Base-by-base conservation (phyloP, 2,113 vertebrate genomes). In the Gambusia affinis region DNA sequence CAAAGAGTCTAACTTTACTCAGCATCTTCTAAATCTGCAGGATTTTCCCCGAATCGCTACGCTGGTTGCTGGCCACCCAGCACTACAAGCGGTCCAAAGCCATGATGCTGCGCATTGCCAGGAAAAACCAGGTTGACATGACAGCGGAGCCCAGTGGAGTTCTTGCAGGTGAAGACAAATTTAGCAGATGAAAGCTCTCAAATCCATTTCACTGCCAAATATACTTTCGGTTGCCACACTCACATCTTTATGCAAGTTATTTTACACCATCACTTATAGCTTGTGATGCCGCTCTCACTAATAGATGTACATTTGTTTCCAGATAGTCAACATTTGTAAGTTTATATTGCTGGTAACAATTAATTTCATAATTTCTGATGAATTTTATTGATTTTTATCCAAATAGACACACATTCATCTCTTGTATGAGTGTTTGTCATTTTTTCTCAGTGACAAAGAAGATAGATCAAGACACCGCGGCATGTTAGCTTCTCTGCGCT, bases 41-140 rank as follows among this genome's bases (percentile, higher is more conserved):
- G 95, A 88, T 99, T 84, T 98, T 99, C 80, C 98, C 97, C 0
- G 98, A 99, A 90, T 99, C 98, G 4, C 92, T 99, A 78, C 95
- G 97, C 73, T 99, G 98, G 98, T 89, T 98, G 82, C 95, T 99
- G 95, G 97, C 97, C 83, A 99, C 98, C 17, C 96, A 97, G 78
- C 97, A 99, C 87, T 97, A 97, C 88, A 94, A 95, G 74, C 85
- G 96, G 8, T 95, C 97, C 33, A 99, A 97, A 93, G 94, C 93
- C 61, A 94, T 97, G 91, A 97, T 99, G 93, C 92, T 97, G 76
- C 92, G 88, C 72, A 95, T 98, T 61, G 95, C 95, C 0, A 94
- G 91, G 83, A 97, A 94, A 92, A 98, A 98, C 92, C 91, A 88
- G 82, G 95, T 96, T 73, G 96, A 81, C 85, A 87, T 93, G 0